These are phyloP conservation scores for Neomorphus geoffroyi DNA, from an alignment of 2,797 vertebrate genomes.

Conservation along the genomic window DNA sequence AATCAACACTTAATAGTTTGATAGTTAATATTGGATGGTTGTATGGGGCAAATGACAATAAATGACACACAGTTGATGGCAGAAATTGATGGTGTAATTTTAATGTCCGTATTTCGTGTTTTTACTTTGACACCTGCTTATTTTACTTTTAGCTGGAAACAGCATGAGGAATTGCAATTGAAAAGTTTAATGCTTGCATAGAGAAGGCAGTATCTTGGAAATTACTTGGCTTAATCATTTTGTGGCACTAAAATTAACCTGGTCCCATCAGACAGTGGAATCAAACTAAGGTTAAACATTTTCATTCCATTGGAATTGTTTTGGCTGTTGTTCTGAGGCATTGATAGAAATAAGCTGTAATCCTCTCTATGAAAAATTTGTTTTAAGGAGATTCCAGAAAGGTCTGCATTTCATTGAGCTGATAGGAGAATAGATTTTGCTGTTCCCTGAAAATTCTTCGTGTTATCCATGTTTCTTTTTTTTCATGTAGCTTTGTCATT, in stretches of 20 bases:
- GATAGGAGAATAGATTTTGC: not conserved
- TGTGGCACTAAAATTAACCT: constrained; percentile 3
- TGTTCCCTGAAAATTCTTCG: not conserved
- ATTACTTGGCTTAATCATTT: not conserved
- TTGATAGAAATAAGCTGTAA: not conserved
- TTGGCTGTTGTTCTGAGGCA: not conserved
- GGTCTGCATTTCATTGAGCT: not conserved
- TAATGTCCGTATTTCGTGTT: not conserved
- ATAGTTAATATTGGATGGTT: not conserved
- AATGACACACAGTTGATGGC: not conserved
- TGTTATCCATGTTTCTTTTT: not conserved
- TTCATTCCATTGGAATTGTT: not conserved
- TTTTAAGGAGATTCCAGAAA: not conserved
- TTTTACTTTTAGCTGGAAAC: constrained; percentile 17
- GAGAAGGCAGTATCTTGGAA: not conserved
- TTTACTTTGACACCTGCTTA: not conserved
- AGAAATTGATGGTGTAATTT: constrained; percentile 6
- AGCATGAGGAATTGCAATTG: not conserved
- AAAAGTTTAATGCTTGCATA: not conserved
- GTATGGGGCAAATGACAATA: not conserved
- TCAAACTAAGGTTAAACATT: not conserved
- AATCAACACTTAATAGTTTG: not conserved
- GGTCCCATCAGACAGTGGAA: not conserved
- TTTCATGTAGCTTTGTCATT: not conserved
- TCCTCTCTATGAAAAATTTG: not conserved